Percentiles rank a stretch among this genome's conserved stretches.
Conservation (phyloP, 1,140 invertebrate genomes). For the Drosophila seguyi region DNA sequence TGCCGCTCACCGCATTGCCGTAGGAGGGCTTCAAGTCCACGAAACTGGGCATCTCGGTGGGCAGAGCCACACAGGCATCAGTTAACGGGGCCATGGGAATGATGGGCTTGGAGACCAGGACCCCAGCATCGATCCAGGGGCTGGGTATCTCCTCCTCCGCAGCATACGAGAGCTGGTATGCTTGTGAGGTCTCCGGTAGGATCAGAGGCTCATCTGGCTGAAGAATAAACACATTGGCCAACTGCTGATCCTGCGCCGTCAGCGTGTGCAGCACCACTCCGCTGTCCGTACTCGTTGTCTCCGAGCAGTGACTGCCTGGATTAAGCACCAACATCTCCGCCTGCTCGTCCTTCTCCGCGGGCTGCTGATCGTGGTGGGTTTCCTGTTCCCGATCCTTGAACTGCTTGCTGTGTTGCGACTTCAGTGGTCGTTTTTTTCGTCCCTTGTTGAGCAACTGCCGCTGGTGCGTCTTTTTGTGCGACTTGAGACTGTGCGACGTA, state of each 20-base stretch:
- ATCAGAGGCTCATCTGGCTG: slow-evolving; percentile 45
- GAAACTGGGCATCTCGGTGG: slow-evolving; percentile 90
- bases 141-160: slow-evolving; percentile 91
- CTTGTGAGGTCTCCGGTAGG: slow-evolving; percentile 86
- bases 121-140: slow-evolving; percentile 90
- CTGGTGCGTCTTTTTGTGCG: slow-evolving; percentile 90
- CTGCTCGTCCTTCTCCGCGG: slow-evolving; percentile 24
- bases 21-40: slow-evolving; percentile 86
- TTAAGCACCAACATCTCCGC: slow-evolving; percentile 54
- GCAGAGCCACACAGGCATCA: slow-evolving; percentile 86
- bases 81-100: slow-evolving; percentile 76
- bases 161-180: slow-evolving; percentile 89
- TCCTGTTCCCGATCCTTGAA: slow-evolving; percentile 16
- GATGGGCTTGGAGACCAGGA: slow-evolving; percentile 86
- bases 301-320: slow-evolving; percentile 57
- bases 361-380: slow-evolving; percentile 7
- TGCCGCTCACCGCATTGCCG: slow-evolving; percentile 58
- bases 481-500: slow-evolving; percentile 92
- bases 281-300: slow-evolving; percentile 67
- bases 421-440: slow-evolving; percentile 61
- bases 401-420: slow-evolving; percentile 15
- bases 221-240: slow-evolving; percentile 59
- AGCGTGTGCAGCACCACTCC: slow-evolving; percentile 47
- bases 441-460: slow-evolving; percentile 71
- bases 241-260: slow-evolving; percentile 24